These are phyloP conservation scores for Melanophora roralis DNA, from an alignment of 2,888 invertebrate species.

Conservation along the genomic window DNA sequence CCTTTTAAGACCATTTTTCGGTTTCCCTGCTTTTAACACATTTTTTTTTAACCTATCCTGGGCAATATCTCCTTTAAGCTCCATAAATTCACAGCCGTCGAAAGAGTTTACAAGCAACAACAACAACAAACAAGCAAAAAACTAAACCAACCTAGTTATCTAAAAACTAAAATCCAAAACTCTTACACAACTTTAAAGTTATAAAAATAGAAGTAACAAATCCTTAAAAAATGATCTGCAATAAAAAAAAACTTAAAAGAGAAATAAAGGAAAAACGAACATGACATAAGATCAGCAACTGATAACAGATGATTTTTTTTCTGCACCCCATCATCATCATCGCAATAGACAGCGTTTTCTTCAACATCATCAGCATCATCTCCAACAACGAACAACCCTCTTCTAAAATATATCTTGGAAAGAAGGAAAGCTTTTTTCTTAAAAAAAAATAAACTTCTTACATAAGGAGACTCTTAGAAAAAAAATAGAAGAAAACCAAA, in stretches of 20 bases:
- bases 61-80: constrained; percentile 13
- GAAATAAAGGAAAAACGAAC: constrained; percentile 67
- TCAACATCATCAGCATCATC: constrained; percentile 19
- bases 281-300: constrained; percentile 67
- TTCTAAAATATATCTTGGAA: constrained; percentile 33
- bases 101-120: constrained; percentile 31
- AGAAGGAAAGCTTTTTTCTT: constrained; percentile 43
- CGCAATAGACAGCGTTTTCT: constrained; percentile 20
- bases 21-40: too few species aligned
- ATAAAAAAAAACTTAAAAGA: constrained; percentile 58
- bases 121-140: neutral
- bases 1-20: too few species aligned
- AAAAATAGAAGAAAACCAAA: neutral
- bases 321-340: neutral
- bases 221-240: constrained; percentile 45
- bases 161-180: constrained; percentile 48
- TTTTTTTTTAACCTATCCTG: too few species aligned
- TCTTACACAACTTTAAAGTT: constrained; percentile 47
- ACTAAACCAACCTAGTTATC: constrained; percentile 44
- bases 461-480: constrained; percentile 16
- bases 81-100: constrained; percentile 41
- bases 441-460: constrained; percentile 45
- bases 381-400: constrained; percentile 31
- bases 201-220: constrained; percentile 40
- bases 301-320: constrained; percentile 59